A percentile compares a stretch with the other conserved stretches of the same genome.
These are phyloP conservation scores for Tetheella fluctuosa DNA, from an alignment of 2,888 invertebrate genomes.

Conservation along the genomic window DNA sequence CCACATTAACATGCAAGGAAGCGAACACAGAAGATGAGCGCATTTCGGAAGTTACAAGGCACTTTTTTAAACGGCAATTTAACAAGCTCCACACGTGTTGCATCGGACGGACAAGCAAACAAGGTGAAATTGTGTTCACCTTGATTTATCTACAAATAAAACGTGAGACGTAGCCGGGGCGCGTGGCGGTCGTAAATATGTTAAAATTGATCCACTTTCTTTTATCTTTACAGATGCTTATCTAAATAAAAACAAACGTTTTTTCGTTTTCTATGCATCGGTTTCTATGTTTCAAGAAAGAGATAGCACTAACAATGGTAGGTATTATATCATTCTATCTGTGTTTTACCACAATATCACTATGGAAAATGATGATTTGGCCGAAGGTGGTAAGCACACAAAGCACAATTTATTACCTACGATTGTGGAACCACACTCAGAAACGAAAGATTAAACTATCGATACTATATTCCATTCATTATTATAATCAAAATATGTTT, in stretches of 20 bases:
- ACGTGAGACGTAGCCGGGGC: not conserved
- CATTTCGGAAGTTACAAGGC: not conserved
- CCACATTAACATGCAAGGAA: not conserved
- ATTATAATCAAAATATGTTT: too few relatives aligned
- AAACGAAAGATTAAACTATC: too few relatives aligned
- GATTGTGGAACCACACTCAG: too few relatives aligned
- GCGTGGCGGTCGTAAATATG: not conserved
- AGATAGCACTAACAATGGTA: too few relatives aligned
- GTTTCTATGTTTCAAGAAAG: too few relatives aligned
- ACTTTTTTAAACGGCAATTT: not conserved
- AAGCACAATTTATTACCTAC: too few relatives aligned
- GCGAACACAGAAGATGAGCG: not conserved
- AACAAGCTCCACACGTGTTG: not conserved
- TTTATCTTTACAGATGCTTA: not conserved
- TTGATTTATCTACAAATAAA: not conserved
- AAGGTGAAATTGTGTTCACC: conserved; percentile 1
- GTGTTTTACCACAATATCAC: too few relatives aligned
- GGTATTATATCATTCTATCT: too few relatives aligned
- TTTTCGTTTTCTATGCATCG: too few relatives aligned
- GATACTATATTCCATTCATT: too few relatives aligned
- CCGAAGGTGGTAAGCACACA: too few relatives aligned
- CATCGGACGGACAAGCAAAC: not conserved
- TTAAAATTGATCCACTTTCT: conserved; percentile 3
- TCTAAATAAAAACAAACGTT: conserved; percentile 6
- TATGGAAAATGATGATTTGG: too few relatives aligned